These are phyloP conservation scores for Labeo calbasu DNA, from an alignment of 2,797 vertebrate species.

Conservation along the genomic window DNA sequence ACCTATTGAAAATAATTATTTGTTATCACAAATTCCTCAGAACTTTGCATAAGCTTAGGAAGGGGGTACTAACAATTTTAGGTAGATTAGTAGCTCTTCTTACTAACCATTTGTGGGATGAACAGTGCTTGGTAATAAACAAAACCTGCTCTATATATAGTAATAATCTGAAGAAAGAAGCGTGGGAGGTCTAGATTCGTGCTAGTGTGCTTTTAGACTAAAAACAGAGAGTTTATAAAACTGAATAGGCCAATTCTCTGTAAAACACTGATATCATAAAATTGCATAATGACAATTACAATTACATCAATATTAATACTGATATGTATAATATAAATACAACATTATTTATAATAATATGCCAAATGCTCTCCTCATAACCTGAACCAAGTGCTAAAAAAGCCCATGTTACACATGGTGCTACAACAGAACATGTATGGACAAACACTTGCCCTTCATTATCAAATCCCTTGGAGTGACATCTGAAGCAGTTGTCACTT, in stretches of 20 bases:
- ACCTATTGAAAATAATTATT: background rate
- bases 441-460: slow-evolving; percentile 40
- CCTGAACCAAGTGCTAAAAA: slow-evolving; percentile 58
- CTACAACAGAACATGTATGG: slow-evolving; percentile 39
- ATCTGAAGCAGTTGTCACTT: background rate
- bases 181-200: background rate
- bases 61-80: background rate
- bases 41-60: background rate
- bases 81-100: background rate
- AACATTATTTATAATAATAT: slow-evolving; percentile 29
- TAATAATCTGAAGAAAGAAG: background rate
- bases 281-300: slow-evolving; percentile 17
- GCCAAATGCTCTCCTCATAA: slow-evolving; percentile 29
- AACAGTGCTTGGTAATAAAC: background rate
- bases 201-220: background rate
- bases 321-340: slow-evolving; percentile 52
- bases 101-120: background rate
- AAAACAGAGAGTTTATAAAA: slow-evolving; percentile 1
- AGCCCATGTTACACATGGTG: slow-evolving; percentile 58
- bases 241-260: background rate
- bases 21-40: background rate
- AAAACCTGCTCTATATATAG: background rate
- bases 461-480: slow-evolving; percentile 16
- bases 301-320: slow-evolving; percentile 43
- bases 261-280: slow-evolving; percentile 25